A percentile compares a stretch with the other conserved stretches of the same genome.
Evolutionary conservation across 1,140 invertebrate genomes (phyloP).

Genomic region (Semibalanus balanoides): DNA sequence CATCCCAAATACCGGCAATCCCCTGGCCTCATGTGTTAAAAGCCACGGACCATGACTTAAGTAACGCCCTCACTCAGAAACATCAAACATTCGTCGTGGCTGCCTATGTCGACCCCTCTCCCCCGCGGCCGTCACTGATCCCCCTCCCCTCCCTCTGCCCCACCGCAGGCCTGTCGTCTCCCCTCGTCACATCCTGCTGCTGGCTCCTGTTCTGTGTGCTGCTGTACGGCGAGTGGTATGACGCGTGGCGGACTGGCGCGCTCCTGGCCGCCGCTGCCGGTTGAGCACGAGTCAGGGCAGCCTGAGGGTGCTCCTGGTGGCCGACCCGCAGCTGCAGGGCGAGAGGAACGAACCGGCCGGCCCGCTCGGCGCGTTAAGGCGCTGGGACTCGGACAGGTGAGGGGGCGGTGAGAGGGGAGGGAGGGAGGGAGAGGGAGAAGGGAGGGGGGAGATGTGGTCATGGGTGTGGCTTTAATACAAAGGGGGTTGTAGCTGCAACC

Average conservation of each 20-base stretch:
- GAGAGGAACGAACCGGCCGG: constrained; percentile 45
- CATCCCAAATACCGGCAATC: too few species aligned
- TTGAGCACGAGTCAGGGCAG: neutral
- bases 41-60: too few species aligned
- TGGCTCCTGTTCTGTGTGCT: neutral
- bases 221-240: neutral
- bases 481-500: too few species aligned
- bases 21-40: too few species aligned
- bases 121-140: too few species aligned
- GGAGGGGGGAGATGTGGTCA: neutral
- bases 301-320: constrained; percentile 53
- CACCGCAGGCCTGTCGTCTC: neutral
- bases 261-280: neutral
- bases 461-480: too few species aligned
- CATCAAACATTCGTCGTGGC: too few species aligned
- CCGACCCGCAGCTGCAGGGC: constrained; percentile 83
- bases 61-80: too few species aligned
- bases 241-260: neutral
- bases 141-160: too few species aligned
- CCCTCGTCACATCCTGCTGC: neutral
- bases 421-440: neutral
- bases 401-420: constrained; percentile 3
- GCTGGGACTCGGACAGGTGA: constrained; percentile 70
- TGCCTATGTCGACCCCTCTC: too few species aligned
- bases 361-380: constrained; percentile 36